Conservation (phyloP, 2,797 vertebrate genomes). For the Schizopygopsis malacanthus region DNA sequence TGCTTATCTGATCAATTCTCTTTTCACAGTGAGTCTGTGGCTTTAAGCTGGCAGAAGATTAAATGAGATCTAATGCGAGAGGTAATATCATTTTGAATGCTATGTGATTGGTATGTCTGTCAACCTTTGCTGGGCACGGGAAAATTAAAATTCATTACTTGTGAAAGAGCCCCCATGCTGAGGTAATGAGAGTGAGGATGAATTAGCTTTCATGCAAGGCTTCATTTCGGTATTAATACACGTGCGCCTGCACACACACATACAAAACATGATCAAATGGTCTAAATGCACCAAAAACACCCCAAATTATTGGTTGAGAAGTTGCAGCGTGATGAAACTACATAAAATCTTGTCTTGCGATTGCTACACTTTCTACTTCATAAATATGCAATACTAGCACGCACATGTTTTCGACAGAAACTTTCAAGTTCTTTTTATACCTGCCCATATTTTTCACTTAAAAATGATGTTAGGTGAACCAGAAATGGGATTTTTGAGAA, state of each 20-base stretch:
- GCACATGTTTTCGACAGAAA: background rate
- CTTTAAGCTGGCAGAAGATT: constrained; percentile 56
- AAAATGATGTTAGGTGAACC: background rate
- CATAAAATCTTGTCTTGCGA: background rate
- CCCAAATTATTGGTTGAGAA: constrained; percentile 26
- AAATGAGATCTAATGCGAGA: constrained; percentile 61
- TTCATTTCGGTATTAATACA: constrained; percentile 57
- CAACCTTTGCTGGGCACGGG: constrained; percentile 55
- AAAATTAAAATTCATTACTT: constrained; percentile 59
- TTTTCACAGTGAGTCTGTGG: constrained; percentile 47
- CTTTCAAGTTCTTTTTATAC: background rate
- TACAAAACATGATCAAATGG: constrained; percentile 26
- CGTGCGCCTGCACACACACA: constrained; percentile 5
- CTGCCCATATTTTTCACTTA: background rate
- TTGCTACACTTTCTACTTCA: background rate
- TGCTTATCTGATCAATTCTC: constrained; percentile 58
- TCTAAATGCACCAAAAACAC: constrained; percentile 33
- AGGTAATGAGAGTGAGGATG: constrained; percentile 60
- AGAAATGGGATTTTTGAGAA: background rate
- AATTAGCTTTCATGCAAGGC: constrained; percentile 60
- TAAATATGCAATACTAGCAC: constrained; percentile 9
- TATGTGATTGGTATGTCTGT: constrained; percentile 61
- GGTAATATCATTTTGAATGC: constrained; percentile 62
- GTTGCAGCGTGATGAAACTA: constrained; percentile 8
- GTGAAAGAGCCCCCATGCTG: constrained; percentile 60